Percentiles rank a stretch among this genome's conserved stretches.
phyloP scores from a whole-genome alignment of 2,888 invertebrate species.

The Trachelus tabidus region DNA sequence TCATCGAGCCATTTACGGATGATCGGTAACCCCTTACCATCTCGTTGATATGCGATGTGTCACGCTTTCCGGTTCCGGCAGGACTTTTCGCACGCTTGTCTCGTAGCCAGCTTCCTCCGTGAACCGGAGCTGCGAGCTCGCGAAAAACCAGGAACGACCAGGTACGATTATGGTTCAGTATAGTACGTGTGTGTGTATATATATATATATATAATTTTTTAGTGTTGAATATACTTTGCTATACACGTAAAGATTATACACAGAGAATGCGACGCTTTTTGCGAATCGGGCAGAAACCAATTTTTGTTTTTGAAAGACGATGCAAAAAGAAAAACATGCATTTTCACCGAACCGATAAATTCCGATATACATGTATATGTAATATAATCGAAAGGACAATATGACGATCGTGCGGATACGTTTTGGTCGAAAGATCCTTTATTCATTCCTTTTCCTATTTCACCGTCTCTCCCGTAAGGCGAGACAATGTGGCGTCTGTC shows the following conservation, averaged over 20 bases:
- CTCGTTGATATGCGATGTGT: slow-evolving; percentile 49
- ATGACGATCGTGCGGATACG: neutral
- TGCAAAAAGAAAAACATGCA: neutral
- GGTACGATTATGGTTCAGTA: neutral
- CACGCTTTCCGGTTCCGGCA: slow-evolving; percentile 49
- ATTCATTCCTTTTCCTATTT: slow-evolving; percentile 11
- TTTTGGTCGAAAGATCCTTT: slow-evolving; percentile 6
- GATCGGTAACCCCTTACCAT: neutral
- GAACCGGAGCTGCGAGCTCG: slow-evolving; percentile 17
- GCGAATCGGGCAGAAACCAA: neutral
- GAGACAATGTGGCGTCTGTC: slow-evolving; percentile 49
- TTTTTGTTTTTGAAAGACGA: neutral
- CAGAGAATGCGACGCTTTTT: neutral
- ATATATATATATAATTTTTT: neutral
- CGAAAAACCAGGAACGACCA: neutral
- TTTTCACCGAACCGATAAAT: neutral
- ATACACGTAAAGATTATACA: neutral
- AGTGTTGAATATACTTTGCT: neutral
- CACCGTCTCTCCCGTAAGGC: slow-evolving; percentile 20
- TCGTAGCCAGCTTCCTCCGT: slow-evolving; percentile 38
- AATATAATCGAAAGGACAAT: neutral
- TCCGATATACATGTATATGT: neutral
- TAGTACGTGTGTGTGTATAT: no score
- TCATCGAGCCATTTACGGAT: neutral
- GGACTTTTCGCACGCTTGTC: slow-evolving; percentile 45